These are phyloP conservation scores for Lutjanus argentimaculatus DNA, from an alignment of 2,797 vertebrate genomes.

Conservation along the genomic window DNA sequence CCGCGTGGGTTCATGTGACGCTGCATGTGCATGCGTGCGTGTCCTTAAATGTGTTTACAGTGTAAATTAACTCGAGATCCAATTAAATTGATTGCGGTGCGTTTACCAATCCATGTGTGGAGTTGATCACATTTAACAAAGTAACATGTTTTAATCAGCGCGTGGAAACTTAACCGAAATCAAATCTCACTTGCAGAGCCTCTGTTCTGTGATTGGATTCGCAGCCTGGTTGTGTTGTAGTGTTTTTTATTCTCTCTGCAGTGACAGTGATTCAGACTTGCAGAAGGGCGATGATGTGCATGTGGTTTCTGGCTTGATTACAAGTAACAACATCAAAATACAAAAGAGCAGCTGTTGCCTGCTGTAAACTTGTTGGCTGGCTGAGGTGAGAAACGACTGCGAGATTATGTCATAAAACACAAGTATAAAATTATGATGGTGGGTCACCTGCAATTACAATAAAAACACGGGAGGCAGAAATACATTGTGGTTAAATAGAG, in stretches of 20 bases:
- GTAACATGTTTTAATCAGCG: slow-evolving; percentile 20
- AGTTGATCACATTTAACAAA: slow-evolving; percentile 20
- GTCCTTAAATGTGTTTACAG: not conserved
- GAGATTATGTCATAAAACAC: not conserved
- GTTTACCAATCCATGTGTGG: slow-evolving; percentile 7
- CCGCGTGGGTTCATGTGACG: not conserved
- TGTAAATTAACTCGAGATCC: slow-evolving; percentile 22
- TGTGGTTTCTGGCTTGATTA: slow-evolving; percentile 12
- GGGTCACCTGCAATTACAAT: not conserved
- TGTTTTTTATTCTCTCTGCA: not conserved
- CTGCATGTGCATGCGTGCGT: not conserved
- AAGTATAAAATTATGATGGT: not conserved
- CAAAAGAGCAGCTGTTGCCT: slow-evolving; percentile 19
- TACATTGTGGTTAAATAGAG: no score
- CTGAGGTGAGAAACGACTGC: not conserved
- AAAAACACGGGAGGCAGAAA: not conserved
- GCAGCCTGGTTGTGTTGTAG: not conserved
- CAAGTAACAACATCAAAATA: not conserved
- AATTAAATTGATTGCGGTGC: slow-evolving; percentile 32
- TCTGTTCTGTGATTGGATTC: not conserved
- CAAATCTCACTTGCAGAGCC: not conserved
- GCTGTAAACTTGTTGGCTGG: not conserved
- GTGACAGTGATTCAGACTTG: not conserved
- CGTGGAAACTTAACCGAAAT: not conserved
- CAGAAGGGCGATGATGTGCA: not conserved